phyloP scores from a whole-genome alignment of 1,140 invertebrate genomes.

The Monochamus saltuarius region DNA sequence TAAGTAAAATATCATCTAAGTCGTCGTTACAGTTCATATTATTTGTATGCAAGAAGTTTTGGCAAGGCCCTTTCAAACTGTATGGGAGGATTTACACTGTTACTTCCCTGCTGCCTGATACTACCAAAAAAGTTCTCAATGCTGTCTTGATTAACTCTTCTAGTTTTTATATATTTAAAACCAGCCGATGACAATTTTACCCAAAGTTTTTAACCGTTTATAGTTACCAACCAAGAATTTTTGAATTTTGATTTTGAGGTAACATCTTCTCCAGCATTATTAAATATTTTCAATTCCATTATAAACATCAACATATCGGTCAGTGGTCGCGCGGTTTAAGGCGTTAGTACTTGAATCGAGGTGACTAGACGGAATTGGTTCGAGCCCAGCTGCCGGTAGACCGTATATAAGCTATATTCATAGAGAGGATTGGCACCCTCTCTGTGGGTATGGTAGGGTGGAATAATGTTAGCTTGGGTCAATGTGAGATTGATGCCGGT shows the following conservation, averaged over 20 bases:
- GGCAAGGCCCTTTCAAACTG: slow-evolving; percentile 16
- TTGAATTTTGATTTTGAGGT: neutral
- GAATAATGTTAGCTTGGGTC: too few relatives aligned
- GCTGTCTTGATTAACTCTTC: slow-evolving; percentile 8
- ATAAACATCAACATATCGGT: neutral
- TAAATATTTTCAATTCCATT: neutral
- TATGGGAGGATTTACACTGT: slow-evolving; percentile 14
- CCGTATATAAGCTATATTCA: too few relatives aligned
- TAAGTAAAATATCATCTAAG: neutral
- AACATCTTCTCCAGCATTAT: neutral
- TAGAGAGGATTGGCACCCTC: too few relatives aligned
- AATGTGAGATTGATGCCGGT: too few relatives aligned
- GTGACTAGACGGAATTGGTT: too few relatives aligned
- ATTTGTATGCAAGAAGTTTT: slow-evolving; percentile 7
- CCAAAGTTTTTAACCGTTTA: slow-evolving; percentile 10
- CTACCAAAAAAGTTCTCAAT: slow-evolving; percentile 7
- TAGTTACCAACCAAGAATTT: slow-evolving; percentile 13
- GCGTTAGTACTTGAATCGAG: too few relatives aligned
- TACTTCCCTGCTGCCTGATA: slow-evolving; percentile 12
- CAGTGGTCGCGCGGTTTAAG: too few relatives aligned
- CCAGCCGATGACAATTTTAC: neutral
- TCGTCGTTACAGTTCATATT: slow-evolving; percentile 17
- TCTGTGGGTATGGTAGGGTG: too few relatives aligned
- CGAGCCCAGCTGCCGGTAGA: too few relatives aligned
- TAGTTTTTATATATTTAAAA: slow-evolving; percentile 14